phyloP scores from a whole-genome alignment of 2,797 vertebrate species.

The Serranus cabrilla region DNA sequence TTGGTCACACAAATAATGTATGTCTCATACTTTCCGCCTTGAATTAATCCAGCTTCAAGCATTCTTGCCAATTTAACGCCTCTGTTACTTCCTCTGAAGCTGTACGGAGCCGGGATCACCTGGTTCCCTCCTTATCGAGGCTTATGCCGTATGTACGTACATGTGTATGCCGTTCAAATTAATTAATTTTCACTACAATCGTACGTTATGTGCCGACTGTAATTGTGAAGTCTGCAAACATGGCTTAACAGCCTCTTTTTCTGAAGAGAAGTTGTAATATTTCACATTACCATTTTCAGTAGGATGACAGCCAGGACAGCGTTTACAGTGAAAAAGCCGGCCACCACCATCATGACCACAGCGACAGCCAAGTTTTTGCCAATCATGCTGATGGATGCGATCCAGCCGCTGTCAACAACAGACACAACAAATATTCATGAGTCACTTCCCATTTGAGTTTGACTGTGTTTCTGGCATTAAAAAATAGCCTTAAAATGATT shows the following conservation, averaged over 20 bases:
- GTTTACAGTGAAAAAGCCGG: conserved; percentile 93
- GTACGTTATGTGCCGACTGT: neutral
- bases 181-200: conserved; percentile 4
- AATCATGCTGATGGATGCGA: conserved; percentile 86
- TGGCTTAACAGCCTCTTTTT: neutral
- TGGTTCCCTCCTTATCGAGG: too few species aligned
- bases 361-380: conserved; percentile 83
- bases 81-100: too few species aligned
- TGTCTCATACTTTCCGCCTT: too few species aligned
- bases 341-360: conserved; percentile 96
- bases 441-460: conserved; percentile 4
- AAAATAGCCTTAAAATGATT: neutral
- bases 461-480: neutral
- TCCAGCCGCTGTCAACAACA: conserved; percentile 91
- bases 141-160: too few species aligned
- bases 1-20: too few species aligned
- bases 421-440: conserved; percentile 14
- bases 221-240: neutral
- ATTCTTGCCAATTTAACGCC: too few species aligned
- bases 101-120: too few species aligned
- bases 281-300: conserved; percentile 90
- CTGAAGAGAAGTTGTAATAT: too few species aligned
- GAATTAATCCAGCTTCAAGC: too few species aligned
- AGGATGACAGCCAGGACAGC: conserved; percentile 89
- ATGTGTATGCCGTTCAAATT: too few species aligned